Percentiles rank a stretch among this genome's conserved stretches.
These are phyloP conservation scores for Paralichthys olivaceus DNA, from an alignment of 2,113 vertebrate species.

Conservation along the genomic window DNA sequence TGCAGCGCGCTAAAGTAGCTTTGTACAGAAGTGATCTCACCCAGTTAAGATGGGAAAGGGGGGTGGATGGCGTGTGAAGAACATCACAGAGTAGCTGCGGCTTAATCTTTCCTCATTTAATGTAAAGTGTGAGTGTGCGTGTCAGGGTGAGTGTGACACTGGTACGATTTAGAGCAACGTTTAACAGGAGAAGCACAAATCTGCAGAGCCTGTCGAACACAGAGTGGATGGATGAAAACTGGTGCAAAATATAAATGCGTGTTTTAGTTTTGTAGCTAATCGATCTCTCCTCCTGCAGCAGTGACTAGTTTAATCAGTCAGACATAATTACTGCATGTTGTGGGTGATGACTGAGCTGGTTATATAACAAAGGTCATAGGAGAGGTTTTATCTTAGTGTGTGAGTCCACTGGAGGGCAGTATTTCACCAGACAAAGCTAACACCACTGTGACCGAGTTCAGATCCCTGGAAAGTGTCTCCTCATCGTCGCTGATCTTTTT, in stretches of 20 bases:
- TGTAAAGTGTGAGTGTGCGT: neutral
- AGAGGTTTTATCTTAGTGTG: neutral
- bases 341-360: neutral
- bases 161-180: neutral
- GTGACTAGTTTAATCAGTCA: neutral
- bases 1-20: neutral
- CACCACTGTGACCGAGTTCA: neutral
- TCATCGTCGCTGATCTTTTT: neutral
- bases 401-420: conserved; percentile 68
- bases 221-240: neutral
- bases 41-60: neutral
- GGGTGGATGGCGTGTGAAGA: neutral
- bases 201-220: neutral
- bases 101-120: conserved; percentile 30
- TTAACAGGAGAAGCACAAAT: neutral
- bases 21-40: neutral
- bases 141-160: neutral
- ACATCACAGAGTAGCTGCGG: neutral
- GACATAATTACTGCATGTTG: neutral
- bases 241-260: neutral
- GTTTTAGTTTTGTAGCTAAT: neutral
- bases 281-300: neutral
- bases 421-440: conserved; percentile 35
- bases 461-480: neutral
- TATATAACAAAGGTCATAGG: conserved; percentile 3